These are phyloP conservation scores for Mus caroli DNA, from an alignment of 2,797 vertebrate species.

Conservation along the genomic window DNA sequence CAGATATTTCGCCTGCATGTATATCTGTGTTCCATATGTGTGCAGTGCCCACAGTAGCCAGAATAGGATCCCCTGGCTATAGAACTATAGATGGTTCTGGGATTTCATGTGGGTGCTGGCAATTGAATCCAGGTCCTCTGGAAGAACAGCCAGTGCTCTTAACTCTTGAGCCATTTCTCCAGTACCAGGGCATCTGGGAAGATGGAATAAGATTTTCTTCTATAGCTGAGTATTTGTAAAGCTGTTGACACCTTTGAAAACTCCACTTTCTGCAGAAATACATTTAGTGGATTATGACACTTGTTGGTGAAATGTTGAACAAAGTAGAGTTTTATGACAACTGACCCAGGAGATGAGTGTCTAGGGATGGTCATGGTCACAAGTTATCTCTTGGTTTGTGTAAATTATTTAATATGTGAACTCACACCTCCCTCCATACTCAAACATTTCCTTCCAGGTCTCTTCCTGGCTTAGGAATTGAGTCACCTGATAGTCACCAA, in stretches of 20 bases:
- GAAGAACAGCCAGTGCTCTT: not conserved
- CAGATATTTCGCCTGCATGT: not conserved
- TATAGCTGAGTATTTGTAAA: not conserved
- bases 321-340: not conserved
- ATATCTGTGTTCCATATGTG: not conserved
- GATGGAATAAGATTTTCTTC: not conserved
- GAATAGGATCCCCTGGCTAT: not conserved
- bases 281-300: not conserved
- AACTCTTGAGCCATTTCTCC: not conserved
- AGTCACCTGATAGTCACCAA: not conserved
- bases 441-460: not conserved
- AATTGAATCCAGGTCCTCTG: not conserved
- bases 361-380: too few species aligned
- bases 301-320: not conserved
- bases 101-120: not conserved
- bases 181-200: not conserved
- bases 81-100: not conserved
- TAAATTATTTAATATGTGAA: not conserved
- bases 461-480: not conserved
- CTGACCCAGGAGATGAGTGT: not conserved
- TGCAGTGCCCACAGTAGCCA: not conserved
- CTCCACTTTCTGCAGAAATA: not conserved
- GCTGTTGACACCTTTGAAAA: not conserved
- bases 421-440: not conserved
- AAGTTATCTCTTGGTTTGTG: not conserved